Evolutionary conservation across 2,888 invertebrate species (phyloP).

Genomic region (Deroplatys truncata): DNA sequence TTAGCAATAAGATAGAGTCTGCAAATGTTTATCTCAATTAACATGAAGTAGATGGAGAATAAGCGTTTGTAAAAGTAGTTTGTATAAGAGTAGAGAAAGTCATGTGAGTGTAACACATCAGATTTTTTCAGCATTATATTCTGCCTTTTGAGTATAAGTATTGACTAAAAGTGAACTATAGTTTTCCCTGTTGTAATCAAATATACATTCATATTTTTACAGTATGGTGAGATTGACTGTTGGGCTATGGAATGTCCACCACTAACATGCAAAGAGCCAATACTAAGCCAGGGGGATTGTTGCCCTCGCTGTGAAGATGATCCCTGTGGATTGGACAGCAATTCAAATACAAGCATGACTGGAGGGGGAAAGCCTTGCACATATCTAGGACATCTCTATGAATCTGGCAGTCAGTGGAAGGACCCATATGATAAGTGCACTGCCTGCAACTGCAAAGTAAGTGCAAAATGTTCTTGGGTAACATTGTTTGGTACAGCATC

Average conservation of each 20-base stretch:
- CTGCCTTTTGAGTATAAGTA: no score
- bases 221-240: constrained; percentile 84
- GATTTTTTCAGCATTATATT: no score
- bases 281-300: constrained; percentile 63
- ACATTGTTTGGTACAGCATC: neutral
- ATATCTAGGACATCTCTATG: constrained; percentile 56
- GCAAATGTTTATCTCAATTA: no score
- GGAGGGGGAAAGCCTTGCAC: constrained; percentile 54
- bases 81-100: no score
- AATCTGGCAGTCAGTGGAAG: constrained; percentile 56
- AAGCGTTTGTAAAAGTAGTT: no score
- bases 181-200: no score
- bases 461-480: constrained; percentile 35
- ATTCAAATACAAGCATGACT: constrained; percentile 38
- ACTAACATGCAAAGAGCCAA: constrained; percentile 58
- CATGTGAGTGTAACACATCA: no score
- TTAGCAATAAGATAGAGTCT: no score
- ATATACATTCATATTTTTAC: constrained; percentile 32
- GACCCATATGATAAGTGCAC: constrained; percentile 63
- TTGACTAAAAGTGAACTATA: no score
- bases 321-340: constrained; percentile 34
- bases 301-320: constrained; percentile 68
- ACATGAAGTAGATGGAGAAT: no score
- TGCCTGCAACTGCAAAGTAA: constrained; percentile 71
- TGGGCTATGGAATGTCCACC: constrained; percentile 83